A percentile compares a stretch with the other conserved stretches of the same genome.
These are phyloP conservation scores for Pangasius macronema DNA, from an alignment of 2,797 vertebrate genomes.

Conservation along the genomic window DNA sequence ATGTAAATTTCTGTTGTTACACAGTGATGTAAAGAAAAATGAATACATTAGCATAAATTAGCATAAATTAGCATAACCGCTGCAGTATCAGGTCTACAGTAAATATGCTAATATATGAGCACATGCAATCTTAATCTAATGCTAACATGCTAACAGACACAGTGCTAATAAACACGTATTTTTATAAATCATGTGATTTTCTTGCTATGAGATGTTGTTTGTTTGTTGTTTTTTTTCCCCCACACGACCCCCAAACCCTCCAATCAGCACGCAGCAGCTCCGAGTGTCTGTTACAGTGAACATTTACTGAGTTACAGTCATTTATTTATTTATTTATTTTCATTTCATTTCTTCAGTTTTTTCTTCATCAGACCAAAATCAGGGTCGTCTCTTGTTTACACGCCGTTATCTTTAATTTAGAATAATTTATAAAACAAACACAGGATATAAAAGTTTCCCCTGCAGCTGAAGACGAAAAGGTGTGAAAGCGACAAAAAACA, in stretches of 20 bases:
- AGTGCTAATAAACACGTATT: not conserved
- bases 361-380: not conserved
- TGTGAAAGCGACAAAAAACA: not conserved
- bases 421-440: not conserved
- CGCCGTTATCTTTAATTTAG: not conserved
- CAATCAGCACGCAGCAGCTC: constrained; percentile 2
- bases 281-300: not conserved
- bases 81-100: too few species aligned
- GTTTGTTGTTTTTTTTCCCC: not conserved
- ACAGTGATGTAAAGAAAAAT: not conserved
- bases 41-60: not conserved
- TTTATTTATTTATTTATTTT: not conserved
- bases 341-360: not conserved
- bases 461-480: not conserved
- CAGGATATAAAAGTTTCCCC: not conserved
- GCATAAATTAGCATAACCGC: not conserved
- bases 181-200: not conserved
- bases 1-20: not conserved
- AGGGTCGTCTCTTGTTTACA: not conserved
- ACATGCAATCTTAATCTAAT: not conserved
- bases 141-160: not conserved
- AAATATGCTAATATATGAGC: not conserved
- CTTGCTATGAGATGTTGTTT: not conserved
- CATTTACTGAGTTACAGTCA: not conserved
- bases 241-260: not conserved